phyloP scores from a whole-genome alignment of 2,888 invertebrate genomes.

The Plagodis pulveraria region DNA sequence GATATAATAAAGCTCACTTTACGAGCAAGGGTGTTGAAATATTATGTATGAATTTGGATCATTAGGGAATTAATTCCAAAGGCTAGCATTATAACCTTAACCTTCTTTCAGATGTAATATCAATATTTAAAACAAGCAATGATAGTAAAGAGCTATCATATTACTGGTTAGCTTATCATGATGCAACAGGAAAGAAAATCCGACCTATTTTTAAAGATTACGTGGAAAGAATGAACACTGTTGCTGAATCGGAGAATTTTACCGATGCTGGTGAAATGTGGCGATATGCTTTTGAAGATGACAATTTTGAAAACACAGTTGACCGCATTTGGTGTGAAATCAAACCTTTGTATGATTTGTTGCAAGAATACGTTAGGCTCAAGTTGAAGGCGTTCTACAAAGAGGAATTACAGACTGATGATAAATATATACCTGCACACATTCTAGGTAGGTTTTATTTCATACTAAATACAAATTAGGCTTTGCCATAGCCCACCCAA shows the following conservation, averaged over 20 bases:
- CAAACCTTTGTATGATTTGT: conserved; percentile 86
- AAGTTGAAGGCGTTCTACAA: conserved; percentile 82
- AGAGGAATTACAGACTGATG: conserved; percentile 65
- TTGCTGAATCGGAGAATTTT: conserved; percentile 82
- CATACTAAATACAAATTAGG: neutral
- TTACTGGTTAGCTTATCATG: conserved; percentile 88
- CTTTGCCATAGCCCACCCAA: too few relatives aligned
- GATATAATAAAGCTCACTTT: too few relatives aligned
- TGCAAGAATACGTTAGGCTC: conserved; percentile 86
- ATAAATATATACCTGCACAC: conserved; percentile 88
- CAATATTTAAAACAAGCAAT: conserved; percentile 76
- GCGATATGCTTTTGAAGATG: conserved; percentile 75
- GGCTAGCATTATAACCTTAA: too few relatives aligned
- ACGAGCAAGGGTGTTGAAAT: too few relatives aligned
- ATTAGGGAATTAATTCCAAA: too few relatives aligned
- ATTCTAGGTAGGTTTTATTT: conserved; percentile 82
- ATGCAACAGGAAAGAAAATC: conserved; percentile 86
- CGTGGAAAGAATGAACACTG: conserved; percentile 86
- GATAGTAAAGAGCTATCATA: conserved; percentile 86
- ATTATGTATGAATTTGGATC: too few relatives aligned
- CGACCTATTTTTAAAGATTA: conserved; percentile 85
- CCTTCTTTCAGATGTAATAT: conserved; percentile 68
- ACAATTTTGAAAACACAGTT: conserved; percentile 70
- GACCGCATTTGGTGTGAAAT: conserved; percentile 83
- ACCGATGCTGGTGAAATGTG: conserved; percentile 78